These are phyloP conservation scores for Chironomus tentans DNA, from an alignment of 2,888 invertebrate genomes.

Conservation along the genomic window DNA sequence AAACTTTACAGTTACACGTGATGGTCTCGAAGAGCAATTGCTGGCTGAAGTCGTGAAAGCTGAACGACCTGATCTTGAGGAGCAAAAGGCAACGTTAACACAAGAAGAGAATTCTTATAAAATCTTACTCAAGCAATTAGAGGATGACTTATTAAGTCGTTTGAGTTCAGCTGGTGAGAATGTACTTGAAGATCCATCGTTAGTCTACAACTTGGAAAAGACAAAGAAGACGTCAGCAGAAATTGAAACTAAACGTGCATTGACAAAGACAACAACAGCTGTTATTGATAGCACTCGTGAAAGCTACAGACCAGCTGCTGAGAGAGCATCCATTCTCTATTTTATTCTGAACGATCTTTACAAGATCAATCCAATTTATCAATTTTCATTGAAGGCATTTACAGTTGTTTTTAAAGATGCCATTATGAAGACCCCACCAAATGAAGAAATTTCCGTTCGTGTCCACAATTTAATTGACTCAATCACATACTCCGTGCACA, in stretches of 20 bases:
- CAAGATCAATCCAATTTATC: conserved; percentile 94
- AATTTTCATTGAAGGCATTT: conserved; percentile 94
- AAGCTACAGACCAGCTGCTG: conserved; percentile 67
- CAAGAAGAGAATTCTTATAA: conserved; percentile 96
- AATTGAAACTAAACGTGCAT: conserved; percentile 82
- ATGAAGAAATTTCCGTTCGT: conserved; percentile 59
- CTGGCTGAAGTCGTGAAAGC: conserved; percentile 95
- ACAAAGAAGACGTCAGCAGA: conserved; percentile 94
- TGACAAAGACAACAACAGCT: conserved; percentile 83
- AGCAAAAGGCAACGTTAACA: conserved; percentile 86
- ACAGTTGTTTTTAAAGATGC: conserved; percentile 96
- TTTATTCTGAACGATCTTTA: conserved; percentile 92
- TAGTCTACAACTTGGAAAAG: conserved; percentile 93
- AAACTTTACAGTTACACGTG: conserved; percentile 93
- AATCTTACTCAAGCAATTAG: conserved; percentile 83
- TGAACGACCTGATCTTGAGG: conserved; percentile 91
- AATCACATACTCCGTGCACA: conserved; percentile 88
- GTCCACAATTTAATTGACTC: conserved; percentile 88
- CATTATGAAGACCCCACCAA: conserved; percentile 75
- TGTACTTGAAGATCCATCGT: conserved; percentile 85
- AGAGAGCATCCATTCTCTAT: conserved; percentile 85
- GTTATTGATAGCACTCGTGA: conserved; percentile 92
- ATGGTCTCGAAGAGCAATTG: conserved; percentile 91
- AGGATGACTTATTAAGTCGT: conserved; percentile 84
- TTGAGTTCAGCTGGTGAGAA: conserved; percentile 88